Conservation (phyloP, 2,888 invertebrate genomes). For the Lysandra bellargus region DNA sequence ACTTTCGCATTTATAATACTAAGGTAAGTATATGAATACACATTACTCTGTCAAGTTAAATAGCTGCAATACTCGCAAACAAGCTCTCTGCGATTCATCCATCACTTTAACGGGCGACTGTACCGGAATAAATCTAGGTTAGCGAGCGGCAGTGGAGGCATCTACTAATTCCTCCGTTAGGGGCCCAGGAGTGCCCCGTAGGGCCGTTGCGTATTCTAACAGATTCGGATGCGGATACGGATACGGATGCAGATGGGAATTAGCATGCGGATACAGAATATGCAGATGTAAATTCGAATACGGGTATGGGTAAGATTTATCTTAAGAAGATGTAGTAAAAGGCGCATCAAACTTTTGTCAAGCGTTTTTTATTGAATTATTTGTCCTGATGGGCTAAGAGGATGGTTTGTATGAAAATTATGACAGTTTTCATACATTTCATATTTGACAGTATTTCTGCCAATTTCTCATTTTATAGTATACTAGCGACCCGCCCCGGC, state of each 20-base stretch:
- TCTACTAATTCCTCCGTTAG: neutral
- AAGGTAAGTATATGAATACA: neutral
- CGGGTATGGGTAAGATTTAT: neutral
- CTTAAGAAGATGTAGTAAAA: no score
- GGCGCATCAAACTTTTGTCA: no score
- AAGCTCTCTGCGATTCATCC: neutral
- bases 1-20: no score
- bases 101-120: neutral
- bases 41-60: neutral
- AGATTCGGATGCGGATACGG: neutral
- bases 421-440: no score
- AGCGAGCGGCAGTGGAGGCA: slow-evolving; percentile 10
- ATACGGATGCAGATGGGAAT: neutral
- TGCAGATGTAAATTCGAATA: neutral
- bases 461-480: no score
- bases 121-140: neutral
- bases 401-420: no score
- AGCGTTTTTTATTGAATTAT: no score
- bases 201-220: neutral
- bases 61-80: neutral
- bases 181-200: neutral
- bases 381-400: no score
- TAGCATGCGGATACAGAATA: neutral
- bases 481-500: no score
- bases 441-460: no score